phyloP scores from a whole-genome alignment of 2,113 vertebrate species.

The Toxostoma redivivum region DNA sequence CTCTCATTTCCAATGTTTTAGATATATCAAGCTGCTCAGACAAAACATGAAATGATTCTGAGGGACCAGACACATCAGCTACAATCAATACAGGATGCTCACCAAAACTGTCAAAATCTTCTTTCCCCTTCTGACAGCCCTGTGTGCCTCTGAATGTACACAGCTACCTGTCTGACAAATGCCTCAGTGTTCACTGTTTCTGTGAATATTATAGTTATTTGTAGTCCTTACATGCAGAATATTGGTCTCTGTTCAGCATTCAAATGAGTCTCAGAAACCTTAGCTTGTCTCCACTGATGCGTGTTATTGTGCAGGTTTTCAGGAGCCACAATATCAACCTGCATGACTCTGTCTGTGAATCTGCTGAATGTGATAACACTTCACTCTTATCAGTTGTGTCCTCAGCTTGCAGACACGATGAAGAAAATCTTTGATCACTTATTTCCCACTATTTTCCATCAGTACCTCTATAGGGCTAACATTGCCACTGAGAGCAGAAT shows the following conservation, averaged over 20 bases:
- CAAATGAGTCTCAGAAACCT: background rate
- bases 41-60: background rate
- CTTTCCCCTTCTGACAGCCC: background rate
- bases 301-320: background rate
- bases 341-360: background rate
- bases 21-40: background rate
- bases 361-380: background rate
- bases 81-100: background rate
- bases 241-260: background rate
- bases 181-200: background rate
- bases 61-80: background rate
- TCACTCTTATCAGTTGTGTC: background rate
- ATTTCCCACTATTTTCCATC: background rate
- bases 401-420: background rate
- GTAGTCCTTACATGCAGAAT: background rate
- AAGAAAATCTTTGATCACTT: background rate
- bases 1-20: background rate
- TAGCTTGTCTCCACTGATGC: background rate
- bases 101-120: background rate
- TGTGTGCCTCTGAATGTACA: background rate
- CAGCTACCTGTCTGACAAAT: background rate
- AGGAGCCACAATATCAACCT: background rate
- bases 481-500: background rate
- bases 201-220: background rate
- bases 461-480: background rate